phyloP scores from a whole-genome alignment of 2,113 vertebrate genomes.

The Piliocolobus tephrosceles region DNA sequence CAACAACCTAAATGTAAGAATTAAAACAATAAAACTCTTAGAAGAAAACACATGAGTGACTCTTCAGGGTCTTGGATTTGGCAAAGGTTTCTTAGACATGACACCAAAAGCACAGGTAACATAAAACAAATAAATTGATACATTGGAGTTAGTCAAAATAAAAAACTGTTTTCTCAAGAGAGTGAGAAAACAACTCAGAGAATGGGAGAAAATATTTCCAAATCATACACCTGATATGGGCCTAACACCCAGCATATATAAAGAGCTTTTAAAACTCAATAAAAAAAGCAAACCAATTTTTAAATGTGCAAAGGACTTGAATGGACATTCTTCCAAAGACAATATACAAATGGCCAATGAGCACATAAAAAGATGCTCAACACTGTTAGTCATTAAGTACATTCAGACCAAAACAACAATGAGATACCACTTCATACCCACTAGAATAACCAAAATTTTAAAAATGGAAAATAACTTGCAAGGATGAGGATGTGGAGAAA shows the following conservation, averaged over 20 bases:
- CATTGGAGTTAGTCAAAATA: not conserved
- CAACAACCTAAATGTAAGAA: not conserved
- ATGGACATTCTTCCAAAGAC: conserved; percentile 8
- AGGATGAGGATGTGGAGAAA: not conserved
- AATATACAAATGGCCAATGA: not conserved
- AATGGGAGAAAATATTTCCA: not conserved
- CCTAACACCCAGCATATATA: not conserved
- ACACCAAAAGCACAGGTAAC: not conserved
- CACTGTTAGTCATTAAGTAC: not conserved
- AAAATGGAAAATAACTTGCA: not conserved
- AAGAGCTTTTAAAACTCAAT: not conserved
- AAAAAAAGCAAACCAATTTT: not conserved
- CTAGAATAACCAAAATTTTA: not conserved
- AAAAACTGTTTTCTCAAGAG: not conserved
- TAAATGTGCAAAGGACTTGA: not conserved
- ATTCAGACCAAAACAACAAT: not conserved
- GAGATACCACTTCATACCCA: not conserved
- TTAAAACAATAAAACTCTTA: not conserved
- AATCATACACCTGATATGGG: not conserved
- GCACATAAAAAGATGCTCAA: not conserved
- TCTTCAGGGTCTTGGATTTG: not conserved
- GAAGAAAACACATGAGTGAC: not conserved
- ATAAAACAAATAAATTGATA: not conserved
- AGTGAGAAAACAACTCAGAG: not conserved
- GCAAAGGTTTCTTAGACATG: not conserved